Base-by-base conservation (phyloP, 2,888 invertebrate species). In the Odontocerum albicorne region DNA sequence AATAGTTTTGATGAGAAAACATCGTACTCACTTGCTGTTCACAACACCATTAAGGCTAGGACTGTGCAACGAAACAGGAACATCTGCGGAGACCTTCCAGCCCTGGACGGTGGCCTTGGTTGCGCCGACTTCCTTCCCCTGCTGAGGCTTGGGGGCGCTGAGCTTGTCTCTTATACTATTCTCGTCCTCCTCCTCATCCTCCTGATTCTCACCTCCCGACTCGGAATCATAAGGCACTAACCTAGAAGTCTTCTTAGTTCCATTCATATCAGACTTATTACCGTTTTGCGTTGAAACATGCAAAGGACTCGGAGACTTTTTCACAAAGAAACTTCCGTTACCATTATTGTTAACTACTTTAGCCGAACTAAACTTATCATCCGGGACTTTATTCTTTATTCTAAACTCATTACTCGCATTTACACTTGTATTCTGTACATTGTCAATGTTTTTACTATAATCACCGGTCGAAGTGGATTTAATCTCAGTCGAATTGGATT, bases 211-310 rank as follows among this genome's bases (percentile, higher is more conserved):
- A 2, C 75, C 71, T 59, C 77, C 82, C 0, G 82, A 81, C 64
- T 82, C 82, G 0, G 79, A 79, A 64, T 81, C 83, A 63, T 84
- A 83, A 16, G 84, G 83, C 52, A 83, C 83, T 49, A 84, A 70
- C 55, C 72, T 44, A 21, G 40, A 49, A 3, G 45, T 22, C n/a
- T 47, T 46, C 12, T 52, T 40, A n/a, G 49, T 21, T 13, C 21
- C 12, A 3, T 42, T 21, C n/a, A 21, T 42, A 21, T 10, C 10
- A 12, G 42, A 42, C 8, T 21, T 42, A 12, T 42, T 17, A 42
- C 42, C 42, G 15, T 42, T 42, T 12, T 6, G 8, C 4, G 4
- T 27, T 4, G 6, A 7, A 10, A 7, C 4, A 27, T 10, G 4
- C 6, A 10, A 36, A n/a, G 6, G 4, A 10, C 10, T 27, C 4